These are phyloP conservation scores for Paragorgia papillata DNA, from an alignment of 92 coral and sea anemone genomes.

Conservation along the genomic window DNA sequence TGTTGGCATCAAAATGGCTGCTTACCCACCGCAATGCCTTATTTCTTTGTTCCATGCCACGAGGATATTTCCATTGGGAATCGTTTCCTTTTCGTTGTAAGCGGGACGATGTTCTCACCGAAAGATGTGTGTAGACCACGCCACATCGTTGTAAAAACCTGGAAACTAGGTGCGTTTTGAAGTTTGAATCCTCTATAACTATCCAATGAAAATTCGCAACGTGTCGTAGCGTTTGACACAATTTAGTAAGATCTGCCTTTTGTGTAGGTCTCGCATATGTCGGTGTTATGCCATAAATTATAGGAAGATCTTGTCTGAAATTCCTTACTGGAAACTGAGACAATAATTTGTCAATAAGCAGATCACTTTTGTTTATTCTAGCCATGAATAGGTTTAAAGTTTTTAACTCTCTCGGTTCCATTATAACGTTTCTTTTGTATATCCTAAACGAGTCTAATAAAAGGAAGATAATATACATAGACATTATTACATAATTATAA, in stretches of 20 bases:
- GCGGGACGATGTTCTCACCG: slow-evolving; percentile 66
- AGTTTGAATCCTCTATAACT: slow-evolving; percentile 76
- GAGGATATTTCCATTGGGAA: slow-evolving; percentile 79
- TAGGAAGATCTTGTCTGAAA: slow-evolving; percentile 47
- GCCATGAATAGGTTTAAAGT: too few species aligned
- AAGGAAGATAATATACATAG: too few species aligned
- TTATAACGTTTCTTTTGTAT: too few species aligned
- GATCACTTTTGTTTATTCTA: not conserved
- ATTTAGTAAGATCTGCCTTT: slow-evolving; percentile 90
- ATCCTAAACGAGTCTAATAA: too few species aligned
- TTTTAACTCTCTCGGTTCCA: too few species aligned
- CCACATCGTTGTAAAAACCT: slow-evolving; percentile 64
- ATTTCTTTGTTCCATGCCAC: slow-evolving; percentile 94
- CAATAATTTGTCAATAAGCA: slow-evolving; percentile 1
- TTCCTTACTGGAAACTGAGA: not conserved
- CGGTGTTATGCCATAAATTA: slow-evolving; percentile 78
- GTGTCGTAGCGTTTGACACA: slow-evolving; percentile 86
- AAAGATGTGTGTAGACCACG: slow-evolving; percentile 70
- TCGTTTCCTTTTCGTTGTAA: slow-evolving; percentile 61
- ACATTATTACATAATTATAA: too few species aligned
- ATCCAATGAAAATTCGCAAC: slow-evolving; percentile 89
- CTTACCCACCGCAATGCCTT: slow-evolving; percentile 78
- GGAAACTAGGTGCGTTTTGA: slow-evolving; percentile 67
- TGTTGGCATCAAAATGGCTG: slow-evolving; percentile 45
- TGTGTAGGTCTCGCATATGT: slow-evolving; percentile 80